Conservation (phyloP, 1,140 invertebrate genomes). For the Drosophila repleta region DNA sequence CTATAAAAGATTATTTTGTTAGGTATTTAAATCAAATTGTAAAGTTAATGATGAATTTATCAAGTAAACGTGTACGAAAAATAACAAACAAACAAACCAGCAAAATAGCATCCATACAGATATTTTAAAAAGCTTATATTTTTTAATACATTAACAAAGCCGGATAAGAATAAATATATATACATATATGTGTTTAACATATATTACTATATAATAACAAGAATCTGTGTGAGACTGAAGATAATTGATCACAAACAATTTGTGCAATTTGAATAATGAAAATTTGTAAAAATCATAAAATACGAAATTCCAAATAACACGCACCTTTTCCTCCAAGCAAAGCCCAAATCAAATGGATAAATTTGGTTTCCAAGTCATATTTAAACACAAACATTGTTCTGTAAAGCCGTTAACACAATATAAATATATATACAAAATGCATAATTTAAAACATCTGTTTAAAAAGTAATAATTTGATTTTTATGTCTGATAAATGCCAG, state of each 20-base stretch:
- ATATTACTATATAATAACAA: conserved; percentile 35
- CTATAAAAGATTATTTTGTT: conserved; percentile 59
- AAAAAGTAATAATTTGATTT: conserved; percentile 6
- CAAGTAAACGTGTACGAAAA: conserved; percentile 73
- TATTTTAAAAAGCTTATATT: conserved; percentile 76
- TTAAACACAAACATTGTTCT: conserved; percentile 16
- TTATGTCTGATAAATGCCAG: not conserved
- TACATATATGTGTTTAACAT: conserved; percentile 38
- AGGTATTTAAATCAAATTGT: conserved; percentile 70
- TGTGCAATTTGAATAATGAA: conserved; percentile 49
- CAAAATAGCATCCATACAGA: conserved; percentile 36
- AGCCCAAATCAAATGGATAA: conserved; percentile 47
- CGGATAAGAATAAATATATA: conserved; percentile 36
- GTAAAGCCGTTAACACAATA: conserved; percentile 31
- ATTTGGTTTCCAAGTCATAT: conserved; percentile 29
- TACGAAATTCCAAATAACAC: conserved; percentile 31
- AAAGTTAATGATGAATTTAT: conserved; percentile 78
- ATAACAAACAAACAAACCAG: conserved; percentile 1
- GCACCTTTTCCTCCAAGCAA: conserved; percentile 56
- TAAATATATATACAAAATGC: conserved; percentile 30
- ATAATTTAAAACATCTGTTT: conserved; percentile 19
- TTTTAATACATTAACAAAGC: conserved; percentile 52
- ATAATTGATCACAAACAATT: conserved; percentile 44
- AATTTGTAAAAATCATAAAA: conserved; percentile 37
- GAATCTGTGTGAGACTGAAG: conserved; percentile 71